phyloP scores from a whole-genome alignment of 2,113 vertebrate genomes.

The Argyrosomus japonicus region DNA sequence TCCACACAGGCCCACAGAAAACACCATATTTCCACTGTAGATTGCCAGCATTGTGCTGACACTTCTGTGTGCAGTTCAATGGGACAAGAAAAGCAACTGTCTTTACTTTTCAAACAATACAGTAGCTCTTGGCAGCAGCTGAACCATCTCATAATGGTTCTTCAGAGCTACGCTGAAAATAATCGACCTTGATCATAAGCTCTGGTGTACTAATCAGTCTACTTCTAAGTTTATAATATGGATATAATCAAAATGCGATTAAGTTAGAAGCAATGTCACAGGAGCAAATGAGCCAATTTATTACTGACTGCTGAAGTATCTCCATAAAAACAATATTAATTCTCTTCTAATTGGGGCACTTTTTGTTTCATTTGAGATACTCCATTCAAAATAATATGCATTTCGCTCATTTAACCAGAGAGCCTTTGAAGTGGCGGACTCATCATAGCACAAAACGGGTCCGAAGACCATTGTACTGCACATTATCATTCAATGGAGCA shows the following conservation, averaged over 20 bases:
- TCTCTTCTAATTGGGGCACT: conserved; percentile 38
- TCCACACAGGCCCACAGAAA: conserved; percentile 56
- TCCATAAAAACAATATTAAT: conserved; percentile 56
- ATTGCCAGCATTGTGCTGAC: conserved; percentile 73
- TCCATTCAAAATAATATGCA: conserved; percentile 50
- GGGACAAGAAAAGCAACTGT: conserved; percentile 73
- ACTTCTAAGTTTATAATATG: conserved; percentile 60
- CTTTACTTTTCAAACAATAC: conserved; percentile 72
- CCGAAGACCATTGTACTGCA: conserved; percentile 48
- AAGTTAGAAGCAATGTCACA: conserved; percentile 43
- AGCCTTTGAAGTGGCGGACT: conserved; percentile 43
- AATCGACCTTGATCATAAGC: conserved; percentile 74
- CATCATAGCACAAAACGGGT: conserved; percentile 52
- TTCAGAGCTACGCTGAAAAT: conserved; percentile 51
- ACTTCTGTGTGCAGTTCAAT: conserved; percentile 57
- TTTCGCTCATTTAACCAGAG: conserved; percentile 59
- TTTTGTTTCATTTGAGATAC: conserved; percentile 56
- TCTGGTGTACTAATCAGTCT: conserved; percentile 51
- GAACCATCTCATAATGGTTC: conserved; percentile 46
- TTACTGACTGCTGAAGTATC: conserved; percentile 37
- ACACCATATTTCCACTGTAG: conserved; percentile 57
- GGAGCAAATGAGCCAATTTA: conserved; percentile 44
- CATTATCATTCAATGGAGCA: conserved; percentile 56
- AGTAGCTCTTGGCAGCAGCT: conserved; percentile 49
- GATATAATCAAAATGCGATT: conserved; percentile 56